These are phyloP conservation scores for Agonum fuliginosum DNA, from an alignment of 2,888 invertebrate genomes.

Conservation along the genomic window DNA sequence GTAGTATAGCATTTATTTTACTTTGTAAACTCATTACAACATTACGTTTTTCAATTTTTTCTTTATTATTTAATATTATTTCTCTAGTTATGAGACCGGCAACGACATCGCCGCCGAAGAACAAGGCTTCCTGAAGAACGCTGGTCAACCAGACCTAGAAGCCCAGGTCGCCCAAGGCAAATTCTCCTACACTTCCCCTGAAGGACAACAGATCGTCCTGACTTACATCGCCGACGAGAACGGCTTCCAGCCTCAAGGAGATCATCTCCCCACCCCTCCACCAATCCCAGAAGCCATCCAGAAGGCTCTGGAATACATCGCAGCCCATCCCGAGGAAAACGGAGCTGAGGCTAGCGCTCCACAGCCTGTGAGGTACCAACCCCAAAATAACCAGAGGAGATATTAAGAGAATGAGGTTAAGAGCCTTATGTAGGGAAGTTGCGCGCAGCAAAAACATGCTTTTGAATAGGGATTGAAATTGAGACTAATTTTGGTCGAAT, in stretches of 20 bases:
- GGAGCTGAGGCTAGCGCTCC: constrained; percentile 64
- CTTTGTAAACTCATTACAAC: background rate
- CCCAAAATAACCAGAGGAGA: constrained; percentile 57
- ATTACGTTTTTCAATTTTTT: background rate
- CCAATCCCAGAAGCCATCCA: constrained; percentile 86
- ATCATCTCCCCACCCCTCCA: constrained; percentile 86
- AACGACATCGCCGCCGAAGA: constrained; percentile 84
- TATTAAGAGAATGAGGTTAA: constrained; percentile 38
- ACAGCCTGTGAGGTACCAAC: constrained; percentile 59
- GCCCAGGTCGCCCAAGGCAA: constrained; percentile 82
- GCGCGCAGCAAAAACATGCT: too few relatives aligned
- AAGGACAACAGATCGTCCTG: constrained; percentile 78
- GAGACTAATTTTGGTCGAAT: too few relatives aligned
- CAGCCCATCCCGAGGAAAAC: constrained; percentile 72
- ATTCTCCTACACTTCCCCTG: constrained; percentile 80
- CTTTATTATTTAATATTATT: too few relatives aligned
- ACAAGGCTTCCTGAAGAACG: constrained; percentile 82
- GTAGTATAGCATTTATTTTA: too few relatives aligned
- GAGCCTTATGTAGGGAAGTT: too few relatives aligned
- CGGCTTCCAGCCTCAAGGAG: constrained; percentile 82
- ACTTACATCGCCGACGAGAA: constrained; percentile 83
- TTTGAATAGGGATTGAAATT: too few relatives aligned
- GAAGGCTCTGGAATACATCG: constrained; percentile 79
- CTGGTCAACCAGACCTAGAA: constrained; percentile 79
- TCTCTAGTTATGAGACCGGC: constrained; percentile 82